phyloP scores from a whole-genome alignment of 2,113 vertebrate genomes.

The Passer montanus region DNA sequence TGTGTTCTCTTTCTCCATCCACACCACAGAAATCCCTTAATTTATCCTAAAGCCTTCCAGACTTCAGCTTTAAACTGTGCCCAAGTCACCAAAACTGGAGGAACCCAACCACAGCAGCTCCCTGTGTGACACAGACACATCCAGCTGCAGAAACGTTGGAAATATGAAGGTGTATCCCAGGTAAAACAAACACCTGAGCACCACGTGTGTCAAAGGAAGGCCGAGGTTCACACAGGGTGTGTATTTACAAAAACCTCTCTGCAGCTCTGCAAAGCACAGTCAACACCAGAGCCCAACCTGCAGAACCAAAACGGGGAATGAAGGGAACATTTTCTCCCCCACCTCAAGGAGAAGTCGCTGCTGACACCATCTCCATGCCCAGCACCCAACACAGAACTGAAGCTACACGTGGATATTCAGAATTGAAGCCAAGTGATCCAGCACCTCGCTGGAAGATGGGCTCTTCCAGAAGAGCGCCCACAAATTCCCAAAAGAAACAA shows the following conservation, averaged over 20 bases:
- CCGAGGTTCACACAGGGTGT: background rate
- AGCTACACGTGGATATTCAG: background rate
- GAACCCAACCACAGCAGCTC: background rate
- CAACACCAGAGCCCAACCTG: background rate
- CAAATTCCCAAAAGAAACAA: background rate
- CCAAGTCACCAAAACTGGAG: background rate
- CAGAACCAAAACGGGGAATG: background rate
- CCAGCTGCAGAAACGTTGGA: background rate
- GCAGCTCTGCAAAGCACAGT: rapidly evolving
- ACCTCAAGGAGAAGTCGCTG: background rate
- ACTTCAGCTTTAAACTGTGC: background rate
- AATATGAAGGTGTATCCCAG: background rate
- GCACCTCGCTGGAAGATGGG: background rate
- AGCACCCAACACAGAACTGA: background rate
- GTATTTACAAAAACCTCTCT: background rate
- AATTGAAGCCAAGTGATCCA: background rate
- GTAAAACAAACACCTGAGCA: background rate
- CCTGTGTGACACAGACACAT: background rate
- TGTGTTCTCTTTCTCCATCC: background rate
- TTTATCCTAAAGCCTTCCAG: background rate
- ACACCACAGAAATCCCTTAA: background rate
- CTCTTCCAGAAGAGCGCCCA: background rate
- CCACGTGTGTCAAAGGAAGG: rapidly evolving
- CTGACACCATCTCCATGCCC: background rate
- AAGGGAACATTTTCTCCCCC: background rate